phyloP scores from a whole-genome alignment of 2,113 vertebrate species.

The Oreochromis niloticus region DNA sequence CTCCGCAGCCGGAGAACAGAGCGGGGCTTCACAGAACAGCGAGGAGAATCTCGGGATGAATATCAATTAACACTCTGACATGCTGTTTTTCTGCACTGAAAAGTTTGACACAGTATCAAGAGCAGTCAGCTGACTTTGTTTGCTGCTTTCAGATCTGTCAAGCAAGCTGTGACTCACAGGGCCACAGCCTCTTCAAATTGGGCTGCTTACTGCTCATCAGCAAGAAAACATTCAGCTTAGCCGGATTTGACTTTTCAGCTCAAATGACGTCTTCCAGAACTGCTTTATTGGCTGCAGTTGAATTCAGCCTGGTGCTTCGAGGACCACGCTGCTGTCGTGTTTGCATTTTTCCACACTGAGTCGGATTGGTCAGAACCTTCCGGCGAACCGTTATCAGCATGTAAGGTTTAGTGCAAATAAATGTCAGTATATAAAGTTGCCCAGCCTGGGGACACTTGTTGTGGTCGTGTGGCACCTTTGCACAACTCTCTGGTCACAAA shows the following conservation, averaged over 20 bases:
- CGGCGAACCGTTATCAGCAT: neutral
- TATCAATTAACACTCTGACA: constrained; percentile 69
- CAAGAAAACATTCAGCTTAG: neutral
- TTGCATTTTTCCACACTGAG: neutral
- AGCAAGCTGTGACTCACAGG: constrained; percentile 24
- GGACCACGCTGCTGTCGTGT: neutral
- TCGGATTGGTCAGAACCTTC: neutral
- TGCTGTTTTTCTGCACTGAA: constrained; percentile 11
- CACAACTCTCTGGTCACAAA: neutral
- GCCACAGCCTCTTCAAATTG: neutral
- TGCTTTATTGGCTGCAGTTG: neutral
- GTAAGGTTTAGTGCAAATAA: neutral
- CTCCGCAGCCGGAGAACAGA: constrained; percentile 65
- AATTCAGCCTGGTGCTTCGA: neutral
- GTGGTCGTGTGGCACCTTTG: neutral
- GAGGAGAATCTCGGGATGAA: constrained; percentile 65
- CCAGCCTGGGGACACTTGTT: neutral
- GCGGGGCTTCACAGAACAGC: constrained; percentile 49
- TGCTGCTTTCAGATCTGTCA: constrained; percentile 34
- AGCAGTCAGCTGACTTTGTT: constrained; percentile 49
- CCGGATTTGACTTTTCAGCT: constrained; percentile 16
- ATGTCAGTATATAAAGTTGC: neutral
- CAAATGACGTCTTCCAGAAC: neutral
- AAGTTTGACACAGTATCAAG: constrained; percentile 56
- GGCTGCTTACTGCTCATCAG: constrained; percentile 17